Conservation (phyloP, 2,797 vertebrate genomes). For the Paramormyrops hopkinsi region DNA sequence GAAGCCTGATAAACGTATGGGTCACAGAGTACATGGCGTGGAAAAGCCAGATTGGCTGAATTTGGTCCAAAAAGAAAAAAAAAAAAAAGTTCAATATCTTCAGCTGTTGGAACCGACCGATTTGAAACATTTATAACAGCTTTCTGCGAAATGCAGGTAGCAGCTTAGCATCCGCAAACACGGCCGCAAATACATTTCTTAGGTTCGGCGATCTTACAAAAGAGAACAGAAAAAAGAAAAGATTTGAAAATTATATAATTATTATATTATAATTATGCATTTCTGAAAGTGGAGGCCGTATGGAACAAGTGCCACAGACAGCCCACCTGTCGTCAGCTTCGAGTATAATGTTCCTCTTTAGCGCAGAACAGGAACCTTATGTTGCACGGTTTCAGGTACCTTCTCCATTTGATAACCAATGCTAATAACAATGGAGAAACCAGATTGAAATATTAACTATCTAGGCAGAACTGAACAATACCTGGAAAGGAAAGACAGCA, state of each 20-base stretch:
- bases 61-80: neutral
- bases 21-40: neutral
- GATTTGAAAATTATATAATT: neutral
- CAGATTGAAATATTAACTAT: neutral
- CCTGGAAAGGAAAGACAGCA: neutral
- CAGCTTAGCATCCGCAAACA: neutral
- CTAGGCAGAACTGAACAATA: neutral
- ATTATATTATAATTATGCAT: neutral
- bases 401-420: neutral
- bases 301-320: neutral
- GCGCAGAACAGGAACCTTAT: neutral
- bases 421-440: neutral
- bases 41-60: slow-evolving; percentile 12
- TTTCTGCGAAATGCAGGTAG: neutral
- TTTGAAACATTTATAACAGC: neutral
- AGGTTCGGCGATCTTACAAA: neutral
- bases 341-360: neutral
- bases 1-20: slow-evolving; percentile 23
- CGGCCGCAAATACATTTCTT: neutral
- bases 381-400: neutral
- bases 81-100: neutral
- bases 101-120: neutral
- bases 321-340: neutral
- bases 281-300: neutral
- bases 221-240: neutral